Evolutionary conservation across 2,797 vertebrate species (phyloP).

Genomic region (Naso thynnoides): DNA sequence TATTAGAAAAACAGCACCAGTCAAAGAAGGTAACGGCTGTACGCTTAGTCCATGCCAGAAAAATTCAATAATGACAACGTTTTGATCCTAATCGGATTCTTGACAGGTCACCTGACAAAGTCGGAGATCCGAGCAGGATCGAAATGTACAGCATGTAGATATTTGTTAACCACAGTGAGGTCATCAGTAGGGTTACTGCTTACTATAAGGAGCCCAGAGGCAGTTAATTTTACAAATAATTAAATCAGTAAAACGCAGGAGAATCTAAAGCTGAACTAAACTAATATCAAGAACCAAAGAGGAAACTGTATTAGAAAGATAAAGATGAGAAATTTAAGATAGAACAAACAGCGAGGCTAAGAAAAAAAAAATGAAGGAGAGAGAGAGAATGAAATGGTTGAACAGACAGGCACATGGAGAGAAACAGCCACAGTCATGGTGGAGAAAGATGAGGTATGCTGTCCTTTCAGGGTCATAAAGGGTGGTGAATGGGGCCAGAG

Average conservation of each 20-base stretch:
- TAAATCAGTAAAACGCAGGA: not conserved
- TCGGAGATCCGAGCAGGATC: no score
- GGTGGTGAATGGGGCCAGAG: conserved; percentile 71
- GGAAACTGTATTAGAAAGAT: not conserved
- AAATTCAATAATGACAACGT: no score
- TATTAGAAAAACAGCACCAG: no score
- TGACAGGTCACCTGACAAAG: no score
- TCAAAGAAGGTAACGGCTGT: no score
- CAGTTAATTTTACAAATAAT: not conserved
- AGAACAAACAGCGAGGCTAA: not conserved
- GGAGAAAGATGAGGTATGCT: conserved; percentile 76
- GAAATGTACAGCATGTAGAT: not conserved
- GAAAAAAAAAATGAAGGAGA: conserved; percentile 1
- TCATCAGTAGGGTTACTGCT: not conserved
- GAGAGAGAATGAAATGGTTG: conserved; percentile 22
- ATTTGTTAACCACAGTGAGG: not conserved
- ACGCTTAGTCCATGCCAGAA: no score
- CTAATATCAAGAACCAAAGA: not conserved
- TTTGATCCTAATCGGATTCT: no score
- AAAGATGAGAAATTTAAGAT: not conserved
- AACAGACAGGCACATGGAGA: conserved; percentile 28
- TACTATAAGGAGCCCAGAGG: not conserved
- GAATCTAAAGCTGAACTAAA: not conserved
- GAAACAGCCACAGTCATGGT: conserved; percentile 39
- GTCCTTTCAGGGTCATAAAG: conserved; percentile 79